phyloP scores from a whole-genome alignment of 2,113 vertebrate genomes.

The Labrus mixtus region DNA sequence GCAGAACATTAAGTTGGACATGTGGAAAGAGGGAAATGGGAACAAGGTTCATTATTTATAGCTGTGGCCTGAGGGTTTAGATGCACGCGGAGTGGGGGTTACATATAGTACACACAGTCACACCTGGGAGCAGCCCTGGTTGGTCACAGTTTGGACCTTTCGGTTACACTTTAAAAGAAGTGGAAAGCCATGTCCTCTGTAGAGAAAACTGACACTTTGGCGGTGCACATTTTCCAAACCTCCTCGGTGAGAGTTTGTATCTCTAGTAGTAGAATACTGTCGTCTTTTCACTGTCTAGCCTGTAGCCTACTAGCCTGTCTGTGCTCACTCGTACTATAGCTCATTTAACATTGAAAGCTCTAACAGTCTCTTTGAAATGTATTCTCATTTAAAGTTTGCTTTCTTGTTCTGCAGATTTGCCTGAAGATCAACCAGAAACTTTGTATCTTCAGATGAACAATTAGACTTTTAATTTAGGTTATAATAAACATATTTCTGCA shows the following conservation, averaged over 20 bases:
- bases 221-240: background rate
- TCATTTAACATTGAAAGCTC: slow-evolving; percentile 12
- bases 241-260: too few relatives aligned
- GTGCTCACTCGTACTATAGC: background rate
- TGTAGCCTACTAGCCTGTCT: background rate
- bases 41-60: slow-evolving; percentile 40
- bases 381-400: background rate
- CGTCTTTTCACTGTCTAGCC: background rate
- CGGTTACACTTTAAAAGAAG: slow-evolving; percentile 9
- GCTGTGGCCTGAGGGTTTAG: slow-evolving; percentile 25
- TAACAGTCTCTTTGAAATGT: background rate
- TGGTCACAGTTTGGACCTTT: slow-evolving; percentile 20
- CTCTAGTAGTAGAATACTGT: too few relatives aligned
- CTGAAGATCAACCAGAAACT: background rate
- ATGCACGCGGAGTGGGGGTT: slow-evolving; percentile 8
- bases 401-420: slow-evolving; percentile 6
- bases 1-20: slow-evolving; percentile 9
- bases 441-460: background rate
- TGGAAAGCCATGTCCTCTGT: background rate
- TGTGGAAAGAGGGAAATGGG: slow-evolving; percentile 4
- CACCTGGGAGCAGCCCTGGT: slow-evolving; percentile 31
- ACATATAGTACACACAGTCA: slow-evolving; percentile 26
- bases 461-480: slow-evolving; percentile 8
- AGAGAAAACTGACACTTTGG: background rate
- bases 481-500: background rate